A percentile compares a stretch with the other conserved stretches of the same genome.
Evolutionary conservation across 2,797 vertebrate species (phyloP).

Genomic region (Prunella strophiata): DNA sequence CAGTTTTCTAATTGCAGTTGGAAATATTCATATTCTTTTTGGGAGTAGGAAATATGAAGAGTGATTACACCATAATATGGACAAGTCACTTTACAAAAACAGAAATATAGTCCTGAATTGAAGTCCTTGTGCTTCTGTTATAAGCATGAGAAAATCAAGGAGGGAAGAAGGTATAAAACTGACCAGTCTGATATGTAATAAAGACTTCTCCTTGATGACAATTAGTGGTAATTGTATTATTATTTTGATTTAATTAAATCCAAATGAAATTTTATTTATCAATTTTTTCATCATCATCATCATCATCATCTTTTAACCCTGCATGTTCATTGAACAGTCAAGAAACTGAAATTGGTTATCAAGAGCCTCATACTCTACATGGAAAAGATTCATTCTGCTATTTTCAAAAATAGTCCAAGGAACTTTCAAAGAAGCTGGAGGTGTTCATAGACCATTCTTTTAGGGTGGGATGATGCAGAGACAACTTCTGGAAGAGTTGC

Average conservation of each 20-base stretch:
- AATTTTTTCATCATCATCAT: not conserved
- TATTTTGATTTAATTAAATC: not conserved
- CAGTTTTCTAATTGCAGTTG: not conserved
- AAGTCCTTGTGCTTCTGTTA: not conserved
- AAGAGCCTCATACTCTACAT: not conserved
- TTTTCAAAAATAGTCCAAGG: not conserved
- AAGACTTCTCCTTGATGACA: not conserved
- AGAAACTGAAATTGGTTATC: not conserved
- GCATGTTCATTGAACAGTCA: not conserved
- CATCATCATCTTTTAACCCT: not conserved
- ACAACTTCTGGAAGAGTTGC: not conserved
- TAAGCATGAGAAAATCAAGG: not conserved
- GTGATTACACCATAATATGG: not conserved
- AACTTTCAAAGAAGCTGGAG: not conserved
- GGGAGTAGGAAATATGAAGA: not conserved
- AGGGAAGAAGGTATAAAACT: not conserved
- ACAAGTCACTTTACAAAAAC: not conserved
- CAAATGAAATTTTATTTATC: not conserved
- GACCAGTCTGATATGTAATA: not conserved
- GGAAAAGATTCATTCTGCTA: not conserved
- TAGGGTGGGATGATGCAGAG: not conserved
- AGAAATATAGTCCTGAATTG: not conserved
- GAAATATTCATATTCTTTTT: not conserved
- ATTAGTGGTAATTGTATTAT: not conserved
- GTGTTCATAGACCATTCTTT: rapidly evolving